These are phyloP conservation scores for Squalus acanthias DNA, from an alignment of 2,797 vertebrate species.

Conservation along the genomic window DNA sequence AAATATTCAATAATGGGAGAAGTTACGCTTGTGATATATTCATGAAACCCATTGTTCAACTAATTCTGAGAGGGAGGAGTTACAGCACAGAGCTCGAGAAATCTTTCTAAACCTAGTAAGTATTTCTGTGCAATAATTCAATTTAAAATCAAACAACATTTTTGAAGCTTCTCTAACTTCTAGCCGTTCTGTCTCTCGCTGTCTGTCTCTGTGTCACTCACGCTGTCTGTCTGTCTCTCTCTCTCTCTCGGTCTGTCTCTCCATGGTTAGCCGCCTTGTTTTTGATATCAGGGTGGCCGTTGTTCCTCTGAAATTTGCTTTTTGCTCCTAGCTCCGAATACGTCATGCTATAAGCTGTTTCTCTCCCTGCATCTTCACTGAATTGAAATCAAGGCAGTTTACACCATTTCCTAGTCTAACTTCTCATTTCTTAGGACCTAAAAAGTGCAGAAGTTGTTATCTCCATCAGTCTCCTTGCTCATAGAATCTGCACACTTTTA, in stretches of 20 bases:
- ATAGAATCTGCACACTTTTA: neutral
- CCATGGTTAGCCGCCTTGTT: neutral
- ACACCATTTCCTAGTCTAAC: neutral
- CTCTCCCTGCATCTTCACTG: neutral
- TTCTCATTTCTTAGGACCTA: neutral
- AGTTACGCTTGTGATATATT: neutral
- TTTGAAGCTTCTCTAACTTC: neutral
- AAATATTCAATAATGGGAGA: neutral
- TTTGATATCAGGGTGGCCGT: neutral
- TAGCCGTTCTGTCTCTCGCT: neutral
- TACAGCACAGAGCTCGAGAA: neutral
- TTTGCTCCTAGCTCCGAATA: neutral
- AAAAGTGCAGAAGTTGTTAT: neutral
- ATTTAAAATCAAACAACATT: neutral
- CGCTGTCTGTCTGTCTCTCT: no score
- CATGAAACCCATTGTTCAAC: neutral
- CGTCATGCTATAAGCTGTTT: neutral
- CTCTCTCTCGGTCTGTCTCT: neutral
- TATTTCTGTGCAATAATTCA: no score
- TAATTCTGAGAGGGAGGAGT: neutral
- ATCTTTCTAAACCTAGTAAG: neutral
- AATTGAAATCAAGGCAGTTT: neutral
- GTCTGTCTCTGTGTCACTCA: neutral
- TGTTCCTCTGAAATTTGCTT: neutral
- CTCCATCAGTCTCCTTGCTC: neutral